phyloP scores from a whole-genome alignment of 1,140 invertebrate species.

The Chlorops oryzae region DNA sequence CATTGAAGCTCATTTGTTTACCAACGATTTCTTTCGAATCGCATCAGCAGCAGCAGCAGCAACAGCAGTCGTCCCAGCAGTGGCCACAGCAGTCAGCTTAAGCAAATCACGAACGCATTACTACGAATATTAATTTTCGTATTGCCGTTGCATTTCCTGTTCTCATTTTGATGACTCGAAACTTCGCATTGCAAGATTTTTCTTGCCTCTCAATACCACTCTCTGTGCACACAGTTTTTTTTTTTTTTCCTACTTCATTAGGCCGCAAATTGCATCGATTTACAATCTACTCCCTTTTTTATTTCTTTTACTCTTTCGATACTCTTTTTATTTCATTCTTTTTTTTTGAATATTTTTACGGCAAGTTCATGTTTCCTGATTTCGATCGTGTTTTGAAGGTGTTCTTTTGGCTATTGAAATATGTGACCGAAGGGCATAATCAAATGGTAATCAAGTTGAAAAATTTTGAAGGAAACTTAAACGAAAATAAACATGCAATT shows the following conservation, averaged over 20 bases:
- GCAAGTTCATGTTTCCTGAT: constrained; percentile 5
- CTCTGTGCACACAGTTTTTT: no score
- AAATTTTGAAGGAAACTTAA: no score
- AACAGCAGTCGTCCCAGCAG: no score
- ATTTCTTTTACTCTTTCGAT: not conserved
- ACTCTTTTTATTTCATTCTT: constrained; percentile 1
- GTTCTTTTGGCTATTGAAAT: not conserved
- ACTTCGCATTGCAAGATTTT: no score
- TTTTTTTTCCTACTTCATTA: not conserved
- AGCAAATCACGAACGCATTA: no score
- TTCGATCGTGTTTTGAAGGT: not conserved
- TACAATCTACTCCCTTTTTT: constrained; percentile 15
- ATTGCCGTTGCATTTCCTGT: constrained; percentile 7
- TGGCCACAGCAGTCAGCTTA: no score
- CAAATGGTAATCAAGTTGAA: constrained; percentile 17
- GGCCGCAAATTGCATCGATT: not conserved
- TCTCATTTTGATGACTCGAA: not conserved
- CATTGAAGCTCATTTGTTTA: no score
- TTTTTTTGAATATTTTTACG: no score
- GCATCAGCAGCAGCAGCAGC: no score
- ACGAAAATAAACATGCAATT: no score
- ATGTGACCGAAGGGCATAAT: constrained; percentile 14
- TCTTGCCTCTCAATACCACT: no score
- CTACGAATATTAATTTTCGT: constrained; percentile 10
- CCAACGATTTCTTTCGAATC: no score